Evolutionary conservation across 2,888 invertebrate species (phyloP), one percentile per base, ranked within the genome.

Genomic region (Tinea semifulvella): DNA sequence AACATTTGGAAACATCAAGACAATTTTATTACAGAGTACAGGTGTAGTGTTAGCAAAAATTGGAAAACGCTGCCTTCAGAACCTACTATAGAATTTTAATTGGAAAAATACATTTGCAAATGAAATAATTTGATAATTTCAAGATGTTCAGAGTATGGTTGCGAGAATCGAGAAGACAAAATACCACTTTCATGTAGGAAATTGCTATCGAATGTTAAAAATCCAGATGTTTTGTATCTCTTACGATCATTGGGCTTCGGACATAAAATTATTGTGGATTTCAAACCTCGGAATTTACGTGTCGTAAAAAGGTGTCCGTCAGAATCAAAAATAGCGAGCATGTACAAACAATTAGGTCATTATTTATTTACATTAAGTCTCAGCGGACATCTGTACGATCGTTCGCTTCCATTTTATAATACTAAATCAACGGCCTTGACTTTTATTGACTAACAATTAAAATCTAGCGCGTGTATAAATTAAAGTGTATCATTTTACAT

Each of bases 341-440:
- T 53, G 60, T 68, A 75, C 69, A 74, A 42, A 39, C 43, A 46
- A 77, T 79, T 79, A 79, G 79, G 65, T 79, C 79, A 80, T 71
- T 76, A 71, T 71, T 73, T 77, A 79, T 77, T 79, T 76, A 72
- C 68, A 69, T 72, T 60, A 63, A 64, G 58, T 58, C 56, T 60
- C 59, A 62, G 54, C 58, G 58, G 56, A 55, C 59, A 64, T 62
- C 58, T 61, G 58, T 59, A 59, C 62, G 59, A 60, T 62, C 60
- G 56, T 63, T 63, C 56, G 61, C 26, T 28, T 26, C 42, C 3
- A 19, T 28, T 16, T n/a, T 31, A 27, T 27, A 28, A 28, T 19
- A 28, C 19, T 36, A 36, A 36, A 40, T 13, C 4, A 5, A 36
- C n/a, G 65, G 68, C 74, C 74, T 76, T 76, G 74, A 64, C 71